These are phyloP conservation scores for Belgica antarctica DNA, from an alignment of 2,888 invertebrate species.

Conservation along the genomic window DNA sequence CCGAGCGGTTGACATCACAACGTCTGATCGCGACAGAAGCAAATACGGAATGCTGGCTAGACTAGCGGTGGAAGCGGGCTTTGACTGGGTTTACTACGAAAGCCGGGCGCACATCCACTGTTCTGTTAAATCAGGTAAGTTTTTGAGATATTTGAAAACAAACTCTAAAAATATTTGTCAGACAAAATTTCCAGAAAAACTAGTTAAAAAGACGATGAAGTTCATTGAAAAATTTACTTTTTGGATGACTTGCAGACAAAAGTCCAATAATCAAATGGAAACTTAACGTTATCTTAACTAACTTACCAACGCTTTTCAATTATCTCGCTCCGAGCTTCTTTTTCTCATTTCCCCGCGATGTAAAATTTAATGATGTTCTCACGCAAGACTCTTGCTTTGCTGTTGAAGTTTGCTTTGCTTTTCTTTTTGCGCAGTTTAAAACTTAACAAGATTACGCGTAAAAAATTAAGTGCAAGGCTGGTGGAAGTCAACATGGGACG, in stretches of 20 bases:
- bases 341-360: slow-evolving; percentile 6
- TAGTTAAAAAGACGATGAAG: too few relatives aligned
- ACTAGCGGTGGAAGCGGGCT: slow-evolving; percentile 93
- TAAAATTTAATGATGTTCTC: slow-evolving; percentile 38
- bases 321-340: too few relatives aligned
- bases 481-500: too few relatives aligned
- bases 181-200: not conserved
- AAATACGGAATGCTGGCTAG: slow-evolving; percentile 96
- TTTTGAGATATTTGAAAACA: too few relatives aligned
- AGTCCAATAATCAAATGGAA: too few relatives aligned
- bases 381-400: slow-evolving; percentile 18
- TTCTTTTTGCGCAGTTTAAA: not conserved
- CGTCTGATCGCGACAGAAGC: slow-evolving; percentile 86
- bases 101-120: slow-evolving; percentile 93
- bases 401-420: not conserved
- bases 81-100: slow-evolving; percentile 98
- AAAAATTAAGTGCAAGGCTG: too few relatives aligned
- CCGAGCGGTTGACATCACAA: slow-evolving; percentile 92
- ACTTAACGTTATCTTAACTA: too few relatives aligned
- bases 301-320: too few relatives aligned
- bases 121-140: slow-evolving; percentile 92
- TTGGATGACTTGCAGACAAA: too few relatives aligned
- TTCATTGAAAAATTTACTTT: too few relatives aligned
- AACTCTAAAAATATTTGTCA: not conserved
- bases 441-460: not conserved